phyloP scores from a whole-genome alignment of 2,113 vertebrate genomes.

The Turnix velox region DNA sequence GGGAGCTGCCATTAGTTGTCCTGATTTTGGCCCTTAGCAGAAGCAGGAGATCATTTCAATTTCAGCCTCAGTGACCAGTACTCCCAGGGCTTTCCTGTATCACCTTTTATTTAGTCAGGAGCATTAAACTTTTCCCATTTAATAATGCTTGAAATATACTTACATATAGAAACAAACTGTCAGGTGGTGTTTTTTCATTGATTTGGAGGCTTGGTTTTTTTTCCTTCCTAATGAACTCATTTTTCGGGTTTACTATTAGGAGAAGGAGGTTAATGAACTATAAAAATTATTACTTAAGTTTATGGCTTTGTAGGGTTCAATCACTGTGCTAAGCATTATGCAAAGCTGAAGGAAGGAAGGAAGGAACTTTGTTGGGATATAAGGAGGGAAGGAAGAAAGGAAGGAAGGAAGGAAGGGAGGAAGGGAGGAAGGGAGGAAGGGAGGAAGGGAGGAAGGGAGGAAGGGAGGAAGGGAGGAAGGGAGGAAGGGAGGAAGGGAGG shows the following conservation, averaged over 20 bases:
- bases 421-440: background rate
- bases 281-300: background rate
- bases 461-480: background rate
- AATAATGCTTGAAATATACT: background rate
- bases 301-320: background rate
- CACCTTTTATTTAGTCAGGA: background rate
- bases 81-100: background rate
- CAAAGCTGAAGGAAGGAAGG: background rate
- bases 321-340: background rate
- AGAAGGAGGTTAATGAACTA: background rate
- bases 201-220: background rate
- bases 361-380: too few relatives aligned
- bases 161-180: background rate
- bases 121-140: background rate
- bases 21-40: background rate
- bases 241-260: background rate
- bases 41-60: background rate
- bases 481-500: background rate
- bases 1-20: background rate
- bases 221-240: background rate
- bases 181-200: background rate
- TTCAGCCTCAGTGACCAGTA: background rate
- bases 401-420: background rate
- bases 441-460: background rate
- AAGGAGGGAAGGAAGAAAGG: background rate